A percentile compares a stretch with the other conserved stretches of the same genome.
Conservation (phyloP, 2,888 invertebrate species). For the Noctua janthe region DNA sequence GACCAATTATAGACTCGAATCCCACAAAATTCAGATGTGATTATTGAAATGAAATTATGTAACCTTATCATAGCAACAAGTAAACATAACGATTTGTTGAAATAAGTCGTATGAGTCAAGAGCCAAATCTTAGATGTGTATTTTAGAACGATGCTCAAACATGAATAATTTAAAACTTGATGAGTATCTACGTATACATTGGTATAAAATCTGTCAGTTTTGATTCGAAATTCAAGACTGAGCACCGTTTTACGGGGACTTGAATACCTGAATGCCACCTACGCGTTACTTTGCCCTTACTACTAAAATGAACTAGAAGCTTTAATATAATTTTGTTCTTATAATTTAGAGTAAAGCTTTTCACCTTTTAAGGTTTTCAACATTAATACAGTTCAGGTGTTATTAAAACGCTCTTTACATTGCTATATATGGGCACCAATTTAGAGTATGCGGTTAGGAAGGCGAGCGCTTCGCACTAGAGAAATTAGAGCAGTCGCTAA, state of each 20-base stretch:
- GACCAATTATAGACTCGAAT: neutral
- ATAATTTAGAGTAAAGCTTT: neutral
- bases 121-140: neutral
- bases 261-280: slow-evolving; percentile 4
- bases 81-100: neutral
- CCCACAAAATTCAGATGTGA: neutral
- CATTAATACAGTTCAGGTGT: slow-evolving; percentile 34
- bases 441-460: slow-evolving; percentile 39
- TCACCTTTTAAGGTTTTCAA: slow-evolving; percentile 4
- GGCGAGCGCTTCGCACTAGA: slow-evolving; percentile 31
- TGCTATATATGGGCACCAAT: slow-evolving; percentile 25
- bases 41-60: neutral
- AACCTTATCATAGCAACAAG: neutral
- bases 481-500: slow-evolving; percentile 38
- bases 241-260: neutral
- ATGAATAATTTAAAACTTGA: slow-evolving; percentile 8
- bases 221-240: slow-evolving; percentile 9
- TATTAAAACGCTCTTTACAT: slow-evolving; percentile 40
- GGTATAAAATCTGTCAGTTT: neutral
- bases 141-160: neutral
- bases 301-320: slow-evolving; percentile 13
- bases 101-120: neutral
- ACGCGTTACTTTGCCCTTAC: slow-evolving; percentile 9
- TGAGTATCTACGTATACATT: neutral
- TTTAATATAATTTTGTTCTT: slow-evolving; percentile 17